phyloP scores from a whole-genome alignment of 2,888 invertebrate species.

The Idaea straminata region DNA sequence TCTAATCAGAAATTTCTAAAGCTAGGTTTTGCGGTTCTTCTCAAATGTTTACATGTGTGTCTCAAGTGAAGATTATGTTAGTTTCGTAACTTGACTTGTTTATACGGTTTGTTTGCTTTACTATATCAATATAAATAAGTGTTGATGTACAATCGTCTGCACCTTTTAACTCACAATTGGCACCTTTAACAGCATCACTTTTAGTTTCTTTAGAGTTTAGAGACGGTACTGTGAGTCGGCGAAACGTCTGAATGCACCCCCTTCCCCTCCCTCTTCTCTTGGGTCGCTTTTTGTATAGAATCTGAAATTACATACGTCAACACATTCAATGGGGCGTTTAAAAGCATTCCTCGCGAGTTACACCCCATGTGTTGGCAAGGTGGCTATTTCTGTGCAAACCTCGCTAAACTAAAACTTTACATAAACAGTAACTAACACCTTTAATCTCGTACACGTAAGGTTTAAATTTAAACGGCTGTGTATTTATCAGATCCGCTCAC shows the following conservation, averaged over 20 bases:
- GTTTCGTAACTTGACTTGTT: not conserved
- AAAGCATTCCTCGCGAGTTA: slow-evolving; percentile 53
- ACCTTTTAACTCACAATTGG: slow-evolving; percentile 36
- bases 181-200: slow-evolving; percentile 43
- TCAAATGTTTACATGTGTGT: not conserved
- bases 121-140: not conserved
- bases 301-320: slow-evolving; percentile 71
- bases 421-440: slow-evolving; percentile 4
- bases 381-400: slow-evolving; percentile 44
- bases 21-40: not conserved
- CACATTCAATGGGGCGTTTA: slow-evolving; percentile 64
- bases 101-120: not conserved
- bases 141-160: slow-evolving; percentile 18
- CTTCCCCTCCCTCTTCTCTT: slow-evolving; percentile 8
- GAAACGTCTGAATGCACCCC: slow-evolving; percentile 37
- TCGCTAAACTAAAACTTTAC: slow-evolving; percentile 22
- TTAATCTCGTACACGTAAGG: not conserved
- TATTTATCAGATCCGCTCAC: not conserved
- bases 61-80: not conserved
- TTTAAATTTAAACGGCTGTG: slow-evolving; percentile 6
- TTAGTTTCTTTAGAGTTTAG: slow-evolving; percentile 22
- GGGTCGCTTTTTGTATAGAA: slow-evolving; percentile 58
- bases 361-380: slow-evolving; percentile 42
- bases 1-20: slow-evolving; percentile 1
- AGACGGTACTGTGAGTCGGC: slow-evolving; percentile 31